Evolutionary conservation across 2,113 vertebrate genomes (phyloP).

Genomic region (Cisticola juncidis): DNA sequence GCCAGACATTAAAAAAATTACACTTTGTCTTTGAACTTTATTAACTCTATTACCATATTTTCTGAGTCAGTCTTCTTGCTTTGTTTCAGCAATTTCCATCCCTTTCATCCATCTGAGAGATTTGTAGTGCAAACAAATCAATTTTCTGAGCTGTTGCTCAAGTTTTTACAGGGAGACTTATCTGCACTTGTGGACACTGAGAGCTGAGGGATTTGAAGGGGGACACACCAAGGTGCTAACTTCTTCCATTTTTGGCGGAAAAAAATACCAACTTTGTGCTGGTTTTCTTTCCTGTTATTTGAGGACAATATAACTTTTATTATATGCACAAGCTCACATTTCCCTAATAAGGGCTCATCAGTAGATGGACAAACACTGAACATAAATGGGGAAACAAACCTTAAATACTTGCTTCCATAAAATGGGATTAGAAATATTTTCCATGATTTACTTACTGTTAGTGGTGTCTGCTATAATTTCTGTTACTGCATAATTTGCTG

Average conservation of each 20-base stretch:
- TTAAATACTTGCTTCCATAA: background rate
- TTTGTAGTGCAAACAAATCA: constrained; percentile 10
- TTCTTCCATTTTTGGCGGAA: background rate
- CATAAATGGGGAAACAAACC: background rate
- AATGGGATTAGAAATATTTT: background rate
- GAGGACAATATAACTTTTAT: background rate
- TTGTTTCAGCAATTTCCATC: constrained; percentile 15
- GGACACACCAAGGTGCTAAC: background rate
- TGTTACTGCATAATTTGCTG: background rate
- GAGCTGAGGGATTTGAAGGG: background rate
- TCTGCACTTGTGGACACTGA: background rate
- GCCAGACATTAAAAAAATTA: background rate
- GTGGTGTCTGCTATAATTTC: fast-evolving
- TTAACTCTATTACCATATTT: background rate
- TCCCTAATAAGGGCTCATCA: background rate
- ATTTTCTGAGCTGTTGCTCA: constrained; percentile 10
- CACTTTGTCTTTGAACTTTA: constrained; percentile 6
- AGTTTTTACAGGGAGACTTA: background rate
- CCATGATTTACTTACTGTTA: background rate
- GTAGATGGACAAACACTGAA: background rate
- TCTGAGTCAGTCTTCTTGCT: background rate
- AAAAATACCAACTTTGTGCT: background rate
- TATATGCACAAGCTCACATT: too few species aligned
- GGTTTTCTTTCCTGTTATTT: background rate
- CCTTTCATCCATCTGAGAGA: background rate